Percentiles rank a stretch among this genome's conserved stretches.
These are phyloP conservation scores for Entomyzon cyanotis DNA, from an alignment of 2,113 vertebrate genomes.

Conservation along the genomic window DNA sequence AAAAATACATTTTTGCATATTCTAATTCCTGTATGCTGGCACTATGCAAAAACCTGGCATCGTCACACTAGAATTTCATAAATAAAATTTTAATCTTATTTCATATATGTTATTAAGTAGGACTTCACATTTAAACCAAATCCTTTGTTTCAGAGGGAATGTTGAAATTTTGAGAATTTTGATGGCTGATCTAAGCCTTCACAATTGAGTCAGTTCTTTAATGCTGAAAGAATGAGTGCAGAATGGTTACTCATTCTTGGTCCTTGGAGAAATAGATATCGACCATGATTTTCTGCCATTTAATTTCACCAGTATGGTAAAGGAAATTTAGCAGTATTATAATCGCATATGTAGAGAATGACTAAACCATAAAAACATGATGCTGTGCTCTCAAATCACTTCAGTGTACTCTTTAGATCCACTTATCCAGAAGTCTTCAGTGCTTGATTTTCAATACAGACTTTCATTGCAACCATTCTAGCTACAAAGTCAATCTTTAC, in stretches of 20 bases:
- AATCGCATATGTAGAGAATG: background rate
- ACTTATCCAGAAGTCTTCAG: background rate
- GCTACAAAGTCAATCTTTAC: background rate
- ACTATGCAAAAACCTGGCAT: accelerated
- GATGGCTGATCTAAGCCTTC: background rate
- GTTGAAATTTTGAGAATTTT: background rate
- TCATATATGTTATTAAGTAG: background rate
- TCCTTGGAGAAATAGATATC: background rate
- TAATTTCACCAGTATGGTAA: background rate
- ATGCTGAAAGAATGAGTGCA: background rate
- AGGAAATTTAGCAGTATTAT: background rate
- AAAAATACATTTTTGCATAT: background rate
- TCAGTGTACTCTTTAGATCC: background rate
- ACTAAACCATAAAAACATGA: background rate
- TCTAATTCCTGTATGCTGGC: background rate
- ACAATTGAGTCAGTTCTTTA: background rate
- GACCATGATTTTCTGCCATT: background rate
- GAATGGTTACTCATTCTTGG: background rate
- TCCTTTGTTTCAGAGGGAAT: background rate
- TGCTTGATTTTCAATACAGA: background rate
- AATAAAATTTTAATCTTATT: background rate
- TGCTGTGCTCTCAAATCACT: background rate
- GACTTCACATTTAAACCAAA: background rate
- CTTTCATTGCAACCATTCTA: background rate
- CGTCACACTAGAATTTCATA: background rate